phyloP scores from a whole-genome alignment of 2,113 vertebrate species.

The Calcarius ornatus region DNA sequence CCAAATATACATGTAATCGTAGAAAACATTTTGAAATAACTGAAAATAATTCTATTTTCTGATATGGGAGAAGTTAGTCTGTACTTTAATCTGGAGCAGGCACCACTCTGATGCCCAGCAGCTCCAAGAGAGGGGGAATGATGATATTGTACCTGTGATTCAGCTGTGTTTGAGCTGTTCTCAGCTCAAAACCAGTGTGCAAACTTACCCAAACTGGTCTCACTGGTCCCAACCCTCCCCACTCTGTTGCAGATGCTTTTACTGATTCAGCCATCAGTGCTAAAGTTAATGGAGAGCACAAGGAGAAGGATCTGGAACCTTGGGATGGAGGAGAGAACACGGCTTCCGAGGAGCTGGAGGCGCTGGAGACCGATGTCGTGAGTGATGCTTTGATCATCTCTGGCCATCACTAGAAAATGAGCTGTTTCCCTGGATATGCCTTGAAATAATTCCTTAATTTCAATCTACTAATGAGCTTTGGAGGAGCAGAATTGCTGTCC shows the following conservation, averaged over 20 bases:
- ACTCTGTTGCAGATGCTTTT: slow-evolving; percentile 86
- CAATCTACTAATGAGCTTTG: not conserved
- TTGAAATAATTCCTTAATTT: not conserved
- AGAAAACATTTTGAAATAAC: not conserved
- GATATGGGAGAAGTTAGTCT: not conserved
- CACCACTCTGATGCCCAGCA: not conserved
- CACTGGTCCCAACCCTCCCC: not conserved
- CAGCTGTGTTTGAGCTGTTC: not conserved
- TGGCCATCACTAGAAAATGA: not conserved
- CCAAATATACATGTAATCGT: not conserved
- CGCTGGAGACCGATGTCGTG: slow-evolving; percentile 94
- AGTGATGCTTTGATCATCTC: slow-evolving; percentile 7
- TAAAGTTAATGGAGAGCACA: slow-evolving; percentile 95
- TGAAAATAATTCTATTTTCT: not conserved
- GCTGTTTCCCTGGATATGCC: not conserved
- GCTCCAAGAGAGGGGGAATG: not conserved
- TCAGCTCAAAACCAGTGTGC: not conserved
- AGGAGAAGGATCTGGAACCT: slow-evolving; percentile 96
- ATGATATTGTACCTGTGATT: not conserved
- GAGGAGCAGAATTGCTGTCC: not conserved
- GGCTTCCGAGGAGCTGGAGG: slow-evolving; percentile 85
- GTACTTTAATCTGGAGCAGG: not conserved
- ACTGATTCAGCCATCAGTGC: slow-evolving; percentile 90
- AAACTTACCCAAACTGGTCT: not conserved
- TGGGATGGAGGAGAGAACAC: slow-evolving; percentile 92